Evolutionary conservation across 2,113 vertebrate species (phyloP), one percentile per base, ranked within the genome.

Genomic region (Eclectus roratus): DNA sequence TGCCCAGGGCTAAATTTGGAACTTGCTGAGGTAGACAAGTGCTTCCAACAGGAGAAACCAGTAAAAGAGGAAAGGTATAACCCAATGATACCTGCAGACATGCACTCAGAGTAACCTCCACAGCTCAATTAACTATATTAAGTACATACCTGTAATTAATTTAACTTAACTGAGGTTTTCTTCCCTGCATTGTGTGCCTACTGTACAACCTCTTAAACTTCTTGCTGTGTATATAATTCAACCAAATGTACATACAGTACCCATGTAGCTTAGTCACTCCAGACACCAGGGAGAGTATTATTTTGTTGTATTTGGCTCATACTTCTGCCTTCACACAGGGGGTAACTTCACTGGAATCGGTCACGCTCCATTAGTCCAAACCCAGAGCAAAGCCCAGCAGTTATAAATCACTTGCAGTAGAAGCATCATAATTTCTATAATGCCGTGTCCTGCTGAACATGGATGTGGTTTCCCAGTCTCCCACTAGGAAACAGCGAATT

Each of bases 91-190:
- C 74, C 56, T 35, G 50, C 66, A 50, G 82, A 50, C 29, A 4
- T 74, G 64, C 65, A 64, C 80, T 93, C 72, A 24, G 37, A 88
- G 72, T 88, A 88, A 93, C 80, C 83, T 58, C 69, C 55, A 44
- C 7, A 74, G 80, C 64, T 86, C 80, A 63, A 68, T 92, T 93
- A 94, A 83, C 20, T 55, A 2, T 39, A 88, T 64, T 77, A 94
- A 53, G 27, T 63, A 15, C 44, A 63, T 39, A 16, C 60, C 64
- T 88, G 7, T 89, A 86, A 93, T 88, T 91, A 90, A 77, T 73
- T 70, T 80, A 61, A 92, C 94, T 85, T 91, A 66, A 47, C 74
- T 92, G 94, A 89, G 65, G 47, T 70, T 95, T 94, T 74, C 46
- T 83, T 68, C 20, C 46, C 25, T 49, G 8, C 4, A 2, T 78